These are phyloP conservation scores for Troides oblongomaculatus DNA, from an alignment of 2,888 invertebrate species.

Conservation along the genomic window DNA sequence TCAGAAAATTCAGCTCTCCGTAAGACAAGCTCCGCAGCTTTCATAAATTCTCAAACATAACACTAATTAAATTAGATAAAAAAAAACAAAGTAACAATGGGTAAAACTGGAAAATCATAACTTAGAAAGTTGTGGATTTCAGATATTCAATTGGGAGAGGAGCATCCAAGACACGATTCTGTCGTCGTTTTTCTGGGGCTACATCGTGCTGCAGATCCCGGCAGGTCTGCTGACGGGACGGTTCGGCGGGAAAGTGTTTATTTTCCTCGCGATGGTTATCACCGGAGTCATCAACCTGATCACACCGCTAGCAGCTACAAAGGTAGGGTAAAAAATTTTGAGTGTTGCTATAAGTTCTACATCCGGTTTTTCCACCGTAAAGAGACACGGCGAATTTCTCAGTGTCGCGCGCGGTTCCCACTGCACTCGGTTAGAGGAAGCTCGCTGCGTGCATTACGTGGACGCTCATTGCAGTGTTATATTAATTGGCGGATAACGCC, in stretches of 20 bases:
- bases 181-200: constrained; percentile 91
- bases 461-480: too few relatives aligned
- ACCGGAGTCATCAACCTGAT: constrained; percentile 63
- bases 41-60: too few relatives aligned
- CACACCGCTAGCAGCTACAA: constrained; percentile 58
- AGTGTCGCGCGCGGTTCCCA: too few relatives aligned
- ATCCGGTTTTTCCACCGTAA: too few relatives aligned
- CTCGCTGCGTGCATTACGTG: too few relatives aligned
- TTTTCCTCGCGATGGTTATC: constrained; percentile 65
- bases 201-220: constrained; percentile 86
- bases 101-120: too few relatives aligned
- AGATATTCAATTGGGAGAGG: constrained; percentile 81
- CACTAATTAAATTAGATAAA: too few relatives aligned
- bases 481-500: too few relatives aligned
- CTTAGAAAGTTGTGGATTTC: constrained; percentile 19
- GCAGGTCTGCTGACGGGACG: constrained; percentile 86
- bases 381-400: too few relatives aligned
- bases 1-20: background rate
- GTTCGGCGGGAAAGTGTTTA: constrained; percentile 87
- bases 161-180: constrained; percentile 81
- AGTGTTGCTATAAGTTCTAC: background rate
- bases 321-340: constrained; percentile 39
- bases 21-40: too few relatives aligned
- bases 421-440: too few relatives aligned
- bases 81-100: too few relatives aligned